Evolutionary conservation across 2,113 vertebrate species (phyloP), one percentile per base, ranked within the genome.

Genomic region (Seriola quinqueradiata): DNA sequence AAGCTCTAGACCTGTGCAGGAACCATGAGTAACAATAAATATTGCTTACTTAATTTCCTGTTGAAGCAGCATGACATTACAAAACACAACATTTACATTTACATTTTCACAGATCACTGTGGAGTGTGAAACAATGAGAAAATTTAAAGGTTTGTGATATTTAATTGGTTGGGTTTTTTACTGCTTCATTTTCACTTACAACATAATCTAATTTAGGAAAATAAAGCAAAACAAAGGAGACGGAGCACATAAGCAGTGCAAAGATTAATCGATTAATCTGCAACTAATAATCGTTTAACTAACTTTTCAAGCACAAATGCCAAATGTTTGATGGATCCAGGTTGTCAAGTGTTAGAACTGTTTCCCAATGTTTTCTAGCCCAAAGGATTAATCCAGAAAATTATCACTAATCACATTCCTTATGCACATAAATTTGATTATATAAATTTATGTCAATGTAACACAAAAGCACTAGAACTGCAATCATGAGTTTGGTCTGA

Each of bases 11-110:
- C 25, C 12, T 36, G 23, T 61, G 59, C 59, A 61, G 58, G 58
- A 36, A 65, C 11, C 21, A 25, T 8, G 11, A 66, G 8, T 68
- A 54, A 60, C 13, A 34, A 7, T n/a, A 65, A 61, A 52, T 32
- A 17, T 4, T n/a, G n/a, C 50, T 55, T 57, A 3, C 21, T 70
- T 75, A 7, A 68, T 14, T 67, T 76, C 70, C 59, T 75, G 48
- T 50, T 63, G 32, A 73, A 63, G 64, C 44, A 77, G 46, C 32
- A 19, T 1, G 40, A 42, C 12, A 34, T 59, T 23, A n/a, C 12
- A 60, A 54, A 19, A 3, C 32, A 60, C 34, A 52, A 28, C 11
- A 25, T 17, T 17, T 25, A 52, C 17, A 8, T 52, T 19, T 7
- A 52, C 8, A 21, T 36, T 40, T 40, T 40, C 28, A 17, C 8